A percentile compares a stretch with the other conserved stretches of the same genome.
phyloP scores from a whole-genome alignment of 2,113 vertebrate genomes.

The Eonycteris spelaea region DNA sequence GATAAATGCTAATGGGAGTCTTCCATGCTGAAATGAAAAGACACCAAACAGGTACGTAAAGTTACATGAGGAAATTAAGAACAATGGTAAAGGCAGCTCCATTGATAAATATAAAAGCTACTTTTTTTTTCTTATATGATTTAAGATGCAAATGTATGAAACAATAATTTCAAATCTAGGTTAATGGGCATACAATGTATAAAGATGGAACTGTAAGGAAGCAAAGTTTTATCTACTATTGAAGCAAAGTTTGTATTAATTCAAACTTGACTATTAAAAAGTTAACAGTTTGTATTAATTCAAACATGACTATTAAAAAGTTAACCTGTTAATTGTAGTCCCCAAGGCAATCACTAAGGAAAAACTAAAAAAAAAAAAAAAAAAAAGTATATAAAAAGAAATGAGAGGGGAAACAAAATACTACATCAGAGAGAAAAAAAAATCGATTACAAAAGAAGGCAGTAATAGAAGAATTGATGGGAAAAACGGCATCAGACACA shows the following conservation, averaged over 20 bases:
- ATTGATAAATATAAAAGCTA: background rate
- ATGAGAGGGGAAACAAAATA: background rate
- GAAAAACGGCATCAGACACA: background rate
- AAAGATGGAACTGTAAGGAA: background rate
- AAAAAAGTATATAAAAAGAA: background rate
- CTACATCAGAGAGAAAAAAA: background rate
- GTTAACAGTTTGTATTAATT: background rate
- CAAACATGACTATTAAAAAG: background rate
- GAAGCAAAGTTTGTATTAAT: background rate
- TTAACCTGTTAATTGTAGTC: background rate
- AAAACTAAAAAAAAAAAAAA: background rate
- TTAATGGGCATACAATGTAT: background rate
- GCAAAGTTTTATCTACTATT: background rate
- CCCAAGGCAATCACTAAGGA: background rate
- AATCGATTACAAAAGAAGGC: background rate
- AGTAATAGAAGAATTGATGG: background rate
- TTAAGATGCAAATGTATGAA: constrained; percentile 13
- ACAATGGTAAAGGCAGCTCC: background rate
- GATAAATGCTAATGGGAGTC: background rate
- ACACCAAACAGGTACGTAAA: background rate
- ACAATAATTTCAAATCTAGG: background rate
- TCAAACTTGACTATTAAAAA: background rate
- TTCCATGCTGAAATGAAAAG: background rate
- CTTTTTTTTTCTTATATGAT: background rate
- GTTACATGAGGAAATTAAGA: background rate